These are phyloP conservation scores for Pollenia griseotomentosa DNA, from an alignment of 2,888 invertebrate species.

Conservation along the genomic window DNA sequence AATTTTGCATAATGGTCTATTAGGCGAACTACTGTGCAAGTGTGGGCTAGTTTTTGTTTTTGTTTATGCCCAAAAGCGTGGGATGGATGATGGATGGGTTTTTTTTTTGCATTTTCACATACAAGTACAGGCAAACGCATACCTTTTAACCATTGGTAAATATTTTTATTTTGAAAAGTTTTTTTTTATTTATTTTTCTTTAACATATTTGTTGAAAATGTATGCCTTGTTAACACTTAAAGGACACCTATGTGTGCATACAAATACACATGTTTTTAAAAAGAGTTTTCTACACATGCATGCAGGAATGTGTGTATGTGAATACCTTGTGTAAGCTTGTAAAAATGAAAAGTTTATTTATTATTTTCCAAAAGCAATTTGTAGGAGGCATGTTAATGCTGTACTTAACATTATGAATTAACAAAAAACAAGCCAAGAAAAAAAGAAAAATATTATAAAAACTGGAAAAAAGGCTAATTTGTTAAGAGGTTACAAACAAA, in stretches of 20 bases:
- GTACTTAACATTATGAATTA: conserved; percentile 69
- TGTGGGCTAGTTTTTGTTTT: not conserved
- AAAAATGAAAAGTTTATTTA: conserved; percentile 28
- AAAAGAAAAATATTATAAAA: conserved; percentile 16
- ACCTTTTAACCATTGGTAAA: conserved; percentile 46
- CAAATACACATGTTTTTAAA: conserved; percentile 1
- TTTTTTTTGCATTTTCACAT: not conserved
- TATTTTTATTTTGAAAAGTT: conserved; percentile 45
- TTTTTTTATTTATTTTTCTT: conserved; percentile 33
- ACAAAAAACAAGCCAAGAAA: conserved; percentile 12
- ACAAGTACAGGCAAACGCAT: not conserved
- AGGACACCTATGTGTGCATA: conserved; percentile 51
- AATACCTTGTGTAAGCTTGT: not conserved
- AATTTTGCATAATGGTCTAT: no score
- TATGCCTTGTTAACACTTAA: conserved; percentile 72
- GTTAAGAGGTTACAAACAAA: conserved; percentile 38
- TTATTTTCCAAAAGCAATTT: conserved; percentile 41
- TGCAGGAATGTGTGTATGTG: not conserved
- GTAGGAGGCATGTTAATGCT: conserved; percentile 60
- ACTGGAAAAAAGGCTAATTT: conserved; percentile 65
- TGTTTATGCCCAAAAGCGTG: conserved; percentile 8
- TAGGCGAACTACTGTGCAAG: not conserved
- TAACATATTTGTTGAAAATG: conserved; percentile 52
- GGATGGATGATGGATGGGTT: not conserved
- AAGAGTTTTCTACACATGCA: conserved; percentile 6